These are phyloP conservation scores for Osmoderma eremita DNA, from an alignment of 2,888 invertebrate species.

Conservation along the genomic window DNA sequence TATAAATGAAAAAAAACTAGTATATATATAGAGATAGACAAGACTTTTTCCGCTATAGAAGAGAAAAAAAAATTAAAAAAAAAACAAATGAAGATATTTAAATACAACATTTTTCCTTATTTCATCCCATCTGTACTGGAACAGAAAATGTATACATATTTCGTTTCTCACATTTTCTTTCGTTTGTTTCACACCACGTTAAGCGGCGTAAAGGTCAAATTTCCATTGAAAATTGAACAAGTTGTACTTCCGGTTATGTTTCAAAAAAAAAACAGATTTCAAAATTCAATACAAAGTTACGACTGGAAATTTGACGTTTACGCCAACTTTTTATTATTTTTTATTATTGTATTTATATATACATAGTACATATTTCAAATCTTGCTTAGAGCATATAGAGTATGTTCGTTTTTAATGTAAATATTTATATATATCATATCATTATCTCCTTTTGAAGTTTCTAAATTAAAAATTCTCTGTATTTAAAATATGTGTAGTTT, in stretches of 20 bases:
- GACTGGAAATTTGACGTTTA: background rate
- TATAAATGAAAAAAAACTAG: slow-evolving; percentile 30
- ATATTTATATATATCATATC: slow-evolving; percentile 74
- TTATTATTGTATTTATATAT: slow-evolving; percentile 48
- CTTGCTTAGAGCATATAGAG: slow-evolving; percentile 65
- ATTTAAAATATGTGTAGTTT: slow-evolving; percentile 59
- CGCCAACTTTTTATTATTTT: slow-evolving; percentile 22
- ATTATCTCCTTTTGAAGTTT: slow-evolving; percentile 83
- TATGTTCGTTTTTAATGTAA: slow-evolving; percentile 63
- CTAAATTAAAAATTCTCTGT: slow-evolving; percentile 75
- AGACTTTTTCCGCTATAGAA: slow-evolving; percentile 57
- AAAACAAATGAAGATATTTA: slow-evolving; percentile 46
- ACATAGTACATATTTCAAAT: slow-evolving; percentile 60
- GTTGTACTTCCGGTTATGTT: background rate
- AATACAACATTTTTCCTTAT: slow-evolving; percentile 41
- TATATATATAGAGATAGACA: slow-evolving; percentile 53
- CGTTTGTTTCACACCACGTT: slow-evolving; percentile 23
- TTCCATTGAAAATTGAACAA: slow-evolving; percentile 2
- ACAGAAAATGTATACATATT: slow-evolving; percentile 5
- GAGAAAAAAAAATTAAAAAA: slow-evolving; percentile 9
- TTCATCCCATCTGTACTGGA: slow-evolving; percentile 6
- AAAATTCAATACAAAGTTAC: background rate
- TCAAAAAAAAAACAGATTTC: background rate
- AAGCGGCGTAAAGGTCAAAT: background rate
- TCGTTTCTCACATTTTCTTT: too few relatives aligned